Percentiles rank a stretch among this genome's conserved stretches.
These are phyloP conservation scores for Hoplodrina blanda DNA, from an alignment of 2,888 invertebrate genomes.

Conservation along the genomic window DNA sequence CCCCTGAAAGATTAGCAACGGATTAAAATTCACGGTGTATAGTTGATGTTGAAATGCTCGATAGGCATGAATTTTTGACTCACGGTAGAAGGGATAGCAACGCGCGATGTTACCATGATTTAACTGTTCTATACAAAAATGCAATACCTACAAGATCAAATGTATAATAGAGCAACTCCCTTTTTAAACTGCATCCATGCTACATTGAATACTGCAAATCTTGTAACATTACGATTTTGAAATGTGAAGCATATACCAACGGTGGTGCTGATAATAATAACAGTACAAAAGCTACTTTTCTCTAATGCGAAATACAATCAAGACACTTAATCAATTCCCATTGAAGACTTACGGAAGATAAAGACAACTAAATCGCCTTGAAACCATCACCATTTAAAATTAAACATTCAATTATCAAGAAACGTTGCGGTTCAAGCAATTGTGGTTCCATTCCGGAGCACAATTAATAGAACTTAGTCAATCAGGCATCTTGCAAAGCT, in stretches of 20 bases:
- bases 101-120: too few relatives aligned
- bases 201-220: too few relatives aligned
- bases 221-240: background rate
- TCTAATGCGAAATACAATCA: slow-evolving; percentile 32
- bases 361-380: slow-evolving; percentile 35
- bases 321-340: slow-evolving; percentile 45
- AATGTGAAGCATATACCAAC: background rate
- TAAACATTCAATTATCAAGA: slow-evolving; percentile 65
- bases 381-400: slow-evolving; percentile 64
- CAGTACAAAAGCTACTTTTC: slow-evolving; percentile 9
- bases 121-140: too few relatives aligned
- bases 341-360: slow-evolving; percentile 36
- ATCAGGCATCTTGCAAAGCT: slow-evolving; percentile 71
- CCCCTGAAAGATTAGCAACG: background rate
- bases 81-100: too few relatives aligned
- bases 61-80: too few relatives aligned
- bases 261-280: background rate
- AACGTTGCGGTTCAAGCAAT: slow-evolving; percentile 52
- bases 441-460: slow-evolving; percentile 47
- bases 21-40: too few relatives aligned
- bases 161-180: too few relatives aligned
- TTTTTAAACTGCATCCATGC: too few relatives aligned
- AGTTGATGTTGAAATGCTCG: background rate
- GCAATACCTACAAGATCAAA: too few relatives aligned
- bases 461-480: slow-evolving; percentile 76